Evolutionary conservation across 2,797 vertebrate genomes (phyloP).

Genomic region (Sciurus vulgaris): DNA sequence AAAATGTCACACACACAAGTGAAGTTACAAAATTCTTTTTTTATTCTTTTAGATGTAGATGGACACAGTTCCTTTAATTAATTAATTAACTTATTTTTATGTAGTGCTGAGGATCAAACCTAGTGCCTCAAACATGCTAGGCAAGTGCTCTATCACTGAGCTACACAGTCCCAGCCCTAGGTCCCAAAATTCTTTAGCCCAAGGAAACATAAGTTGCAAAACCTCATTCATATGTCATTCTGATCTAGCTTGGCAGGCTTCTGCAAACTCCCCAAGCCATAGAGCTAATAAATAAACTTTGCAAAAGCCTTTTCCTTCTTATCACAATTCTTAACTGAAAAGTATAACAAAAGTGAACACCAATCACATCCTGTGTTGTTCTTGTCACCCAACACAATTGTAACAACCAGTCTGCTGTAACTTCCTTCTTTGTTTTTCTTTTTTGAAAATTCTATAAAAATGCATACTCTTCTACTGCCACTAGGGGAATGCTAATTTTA

Average conservation of each 20-base stretch:
- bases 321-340: not conserved
- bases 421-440: not conserved
- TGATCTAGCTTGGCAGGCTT: not conserved
- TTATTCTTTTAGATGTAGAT: too few species aligned
- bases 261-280: not conserved
- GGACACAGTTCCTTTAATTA: too few species aligned
- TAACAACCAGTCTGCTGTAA: not conserved
- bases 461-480: not conserved
- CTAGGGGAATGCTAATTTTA: not conserved
- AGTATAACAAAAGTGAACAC: not conserved
- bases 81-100: too few species aligned
- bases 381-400: not conserved
- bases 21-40: not conserved
- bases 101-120: too few species aligned
- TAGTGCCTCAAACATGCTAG: too few species aligned
- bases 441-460: not conserved
- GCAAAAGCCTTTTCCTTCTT: not conserved
- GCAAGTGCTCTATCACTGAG: too few species aligned
- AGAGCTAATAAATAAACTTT: not conserved
- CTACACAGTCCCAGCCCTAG: not conserved
- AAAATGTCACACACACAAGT: not conserved
- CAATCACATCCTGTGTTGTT: not conserved
- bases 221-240: not conserved
- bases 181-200: not conserved
- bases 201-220: not conserved